Evolutionary conservation across 1,140 invertebrate species (phyloP).

Genomic region (Melanaphis sacchari): DNA sequence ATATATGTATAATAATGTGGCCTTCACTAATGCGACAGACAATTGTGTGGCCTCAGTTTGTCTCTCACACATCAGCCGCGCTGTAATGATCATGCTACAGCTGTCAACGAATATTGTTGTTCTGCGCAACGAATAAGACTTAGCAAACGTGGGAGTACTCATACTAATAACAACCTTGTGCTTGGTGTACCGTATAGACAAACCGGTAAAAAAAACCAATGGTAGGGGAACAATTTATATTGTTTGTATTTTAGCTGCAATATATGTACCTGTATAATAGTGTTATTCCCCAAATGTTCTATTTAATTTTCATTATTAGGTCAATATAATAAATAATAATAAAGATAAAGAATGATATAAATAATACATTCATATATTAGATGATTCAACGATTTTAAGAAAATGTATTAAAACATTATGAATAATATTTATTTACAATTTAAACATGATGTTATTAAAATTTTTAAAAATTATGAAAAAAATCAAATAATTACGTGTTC

Average conservation of each 20-base stretch:
- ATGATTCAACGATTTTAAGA: not conserved
- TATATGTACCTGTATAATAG: not conserved
- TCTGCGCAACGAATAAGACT: not conserved
- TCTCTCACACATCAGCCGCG: constrained; percentile 4
- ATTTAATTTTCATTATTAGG: constrained; percentile 2
- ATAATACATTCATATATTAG: not conserved
- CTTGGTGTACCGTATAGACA: constrained; percentile 8
- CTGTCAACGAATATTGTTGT: not conserved
- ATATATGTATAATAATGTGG: not conserved
- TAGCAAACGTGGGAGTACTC: constrained; percentile 12
- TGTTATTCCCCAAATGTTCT: not conserved
- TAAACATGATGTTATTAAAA: not conserved
- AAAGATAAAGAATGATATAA: not conserved
- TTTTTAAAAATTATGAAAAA: not conserved
- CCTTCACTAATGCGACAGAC: not conserved
- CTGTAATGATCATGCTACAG: not conserved
- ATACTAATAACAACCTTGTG: not conserved
- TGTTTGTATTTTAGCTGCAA: not conserved
- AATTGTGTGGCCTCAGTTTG: constrained; percentile 2
- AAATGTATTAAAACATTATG: not conserved
- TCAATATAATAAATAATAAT: too few species aligned
- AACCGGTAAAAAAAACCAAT: not conserved
- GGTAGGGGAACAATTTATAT: not conserved
- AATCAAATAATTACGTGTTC: not conserved
- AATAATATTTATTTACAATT: not conserved